phyloP scores from a whole-genome alignment of 1,140 invertebrate genomes.

The Drosophila melanica region DNA sequence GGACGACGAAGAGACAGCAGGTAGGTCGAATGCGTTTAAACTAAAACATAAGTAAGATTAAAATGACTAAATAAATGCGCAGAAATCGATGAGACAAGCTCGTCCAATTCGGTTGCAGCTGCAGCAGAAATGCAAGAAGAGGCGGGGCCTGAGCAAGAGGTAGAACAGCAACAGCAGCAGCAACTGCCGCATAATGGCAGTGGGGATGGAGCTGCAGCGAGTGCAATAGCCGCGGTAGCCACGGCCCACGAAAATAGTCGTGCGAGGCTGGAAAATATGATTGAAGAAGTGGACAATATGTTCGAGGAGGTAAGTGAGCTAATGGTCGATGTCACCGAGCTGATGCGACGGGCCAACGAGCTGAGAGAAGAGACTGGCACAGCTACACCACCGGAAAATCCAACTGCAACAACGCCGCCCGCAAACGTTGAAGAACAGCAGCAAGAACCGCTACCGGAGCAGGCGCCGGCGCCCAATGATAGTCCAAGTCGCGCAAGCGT shows the following conservation, averaged over 20 bases:
- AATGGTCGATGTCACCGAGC: conserved; percentile 33
- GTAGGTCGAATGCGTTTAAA: conserved; percentile 8
- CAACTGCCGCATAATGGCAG: background rate
- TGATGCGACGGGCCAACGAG: conserved; percentile 28
- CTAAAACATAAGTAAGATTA: too few relatives aligned
- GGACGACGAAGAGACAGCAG: conserved; percentile 65
- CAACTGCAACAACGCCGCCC: background rate
- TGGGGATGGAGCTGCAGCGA: conserved; percentile 4
- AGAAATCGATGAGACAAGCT: conserved; percentile 62
- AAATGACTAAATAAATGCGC: conserved; percentile 13
- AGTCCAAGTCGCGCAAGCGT: conserved; percentile 15
- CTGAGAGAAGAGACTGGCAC: conserved; percentile 14
- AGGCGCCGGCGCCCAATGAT: background rate
- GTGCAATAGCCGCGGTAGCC: conserved; percentile 40
- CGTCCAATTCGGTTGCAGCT: conserved; percentile 22
- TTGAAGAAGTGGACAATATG: conserved; percentile 42
- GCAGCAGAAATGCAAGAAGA: conserved; percentile 29
- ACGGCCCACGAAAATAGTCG: conserved; percentile 29
- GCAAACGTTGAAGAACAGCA: background rate
- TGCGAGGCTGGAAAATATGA: conserved; percentile 30
- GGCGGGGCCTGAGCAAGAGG: background rate
- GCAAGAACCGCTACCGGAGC: background rate
- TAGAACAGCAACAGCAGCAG: background rate
- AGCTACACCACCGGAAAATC: background rate
- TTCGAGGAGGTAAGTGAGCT: conserved; percentile 38